Evolutionary conservation across 23 tunicate species (phyloP).

Genomic region (Clavelina lepadiformis): DNA sequence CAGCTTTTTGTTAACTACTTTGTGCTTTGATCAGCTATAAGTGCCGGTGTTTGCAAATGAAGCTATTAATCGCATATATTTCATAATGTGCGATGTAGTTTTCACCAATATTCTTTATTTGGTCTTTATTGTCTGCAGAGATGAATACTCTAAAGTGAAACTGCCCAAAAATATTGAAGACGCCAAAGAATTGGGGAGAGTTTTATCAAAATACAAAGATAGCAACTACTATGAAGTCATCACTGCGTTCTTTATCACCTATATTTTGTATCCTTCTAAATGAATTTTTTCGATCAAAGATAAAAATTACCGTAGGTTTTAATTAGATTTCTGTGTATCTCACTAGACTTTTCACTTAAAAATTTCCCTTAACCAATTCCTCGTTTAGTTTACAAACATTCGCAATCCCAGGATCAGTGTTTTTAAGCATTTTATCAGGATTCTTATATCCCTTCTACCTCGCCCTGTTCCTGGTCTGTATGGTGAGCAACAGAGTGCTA

Average conservation of each 20-base stretch:
- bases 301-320: not conserved
- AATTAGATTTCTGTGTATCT: not conserved
- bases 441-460: slow-evolving; percentile 83
- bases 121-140: too few species aligned
- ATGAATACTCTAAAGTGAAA: slow-evolving; percentile 64
- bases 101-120: too few species aligned
- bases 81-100: too few species aligned
- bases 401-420: slow-evolving; percentile 90
- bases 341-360: not conserved
- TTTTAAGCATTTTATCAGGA: slow-evolving; percentile 85
- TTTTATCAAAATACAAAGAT: slow-evolving; percentile 86
- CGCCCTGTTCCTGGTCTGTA: slow-evolving; percentile 78
- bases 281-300: not conserved
- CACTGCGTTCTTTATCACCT: slow-evolving; percentile 72
- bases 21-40: not conserved
- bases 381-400: slow-evolving; percentile 81
- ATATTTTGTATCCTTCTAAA: slow-evolving; percentile 88
- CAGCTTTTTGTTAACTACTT: not conserved
- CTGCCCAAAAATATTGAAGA: slow-evolving; percentile 83
- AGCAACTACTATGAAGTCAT: slow-evolving; percentile 83
- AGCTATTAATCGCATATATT: too few species aligned
- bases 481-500: slow-evolving; percentile 52
- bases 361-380: not conserved
- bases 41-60: too few species aligned
- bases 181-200: slow-evolving; percentile 80